phyloP scores from a whole-genome alignment of 2,797 vertebrate species.

The Myotis daubentonii region DNA sequence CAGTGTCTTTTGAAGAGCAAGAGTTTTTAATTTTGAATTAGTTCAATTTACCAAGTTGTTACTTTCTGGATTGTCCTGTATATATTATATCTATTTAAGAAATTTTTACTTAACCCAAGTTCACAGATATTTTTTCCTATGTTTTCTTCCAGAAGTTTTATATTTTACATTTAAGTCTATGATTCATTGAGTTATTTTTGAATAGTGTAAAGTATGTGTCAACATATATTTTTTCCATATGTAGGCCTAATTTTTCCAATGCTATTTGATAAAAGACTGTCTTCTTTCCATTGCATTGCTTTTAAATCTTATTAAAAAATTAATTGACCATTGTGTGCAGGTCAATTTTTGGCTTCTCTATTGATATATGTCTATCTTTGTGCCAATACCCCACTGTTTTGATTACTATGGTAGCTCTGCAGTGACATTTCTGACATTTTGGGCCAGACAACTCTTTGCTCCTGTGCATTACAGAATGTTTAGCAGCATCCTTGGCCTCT shows the following conservation, averaged over 20 bases:
- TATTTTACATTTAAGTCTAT: background rate
- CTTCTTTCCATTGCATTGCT: background rate
- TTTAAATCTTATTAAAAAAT: conserved; percentile 28
- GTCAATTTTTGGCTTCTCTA: background rate
- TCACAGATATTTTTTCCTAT: background rate
- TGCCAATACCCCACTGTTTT: background rate
- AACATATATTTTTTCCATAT: background rate
- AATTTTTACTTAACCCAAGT: background rate
- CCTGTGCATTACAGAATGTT: background rate
- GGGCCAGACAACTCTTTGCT: background rate
- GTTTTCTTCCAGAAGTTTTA: conserved; percentile 14
- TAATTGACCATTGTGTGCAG: background rate
- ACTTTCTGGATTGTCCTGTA: background rate
- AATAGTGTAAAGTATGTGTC: background rate
- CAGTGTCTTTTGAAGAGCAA: background rate
- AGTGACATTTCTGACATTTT: background rate
- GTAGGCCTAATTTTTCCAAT: background rate
- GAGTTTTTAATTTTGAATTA: background rate
- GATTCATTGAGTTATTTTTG: background rate
- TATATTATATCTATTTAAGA: background rate
- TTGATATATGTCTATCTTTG: background rate
- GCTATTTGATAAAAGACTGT: background rate
- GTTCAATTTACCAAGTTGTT: too few relatives aligned
- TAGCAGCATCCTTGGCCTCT: background rate
- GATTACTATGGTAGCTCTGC: background rate